phyloP scores from a whole-genome alignment of 2,888 invertebrate species.

The Glomeris marginata region DNA sequence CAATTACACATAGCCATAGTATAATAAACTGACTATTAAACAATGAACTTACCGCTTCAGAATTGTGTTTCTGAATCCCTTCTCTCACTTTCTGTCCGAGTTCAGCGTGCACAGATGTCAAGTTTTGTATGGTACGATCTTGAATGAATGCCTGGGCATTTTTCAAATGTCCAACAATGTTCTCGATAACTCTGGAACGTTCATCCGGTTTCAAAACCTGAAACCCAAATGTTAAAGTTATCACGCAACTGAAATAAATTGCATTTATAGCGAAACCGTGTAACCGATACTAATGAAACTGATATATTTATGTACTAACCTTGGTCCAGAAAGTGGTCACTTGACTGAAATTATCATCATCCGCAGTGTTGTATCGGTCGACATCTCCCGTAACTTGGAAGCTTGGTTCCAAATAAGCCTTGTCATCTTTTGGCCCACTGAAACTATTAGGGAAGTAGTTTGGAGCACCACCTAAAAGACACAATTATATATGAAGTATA shows the following conservation, averaged over 20 bases:
- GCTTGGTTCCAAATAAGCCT: slow-evolving; percentile 44
- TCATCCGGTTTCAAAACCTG: slow-evolving; percentile 58
- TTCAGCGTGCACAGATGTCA: slow-evolving; percentile 60
- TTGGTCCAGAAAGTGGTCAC: slow-evolving; percentile 59
- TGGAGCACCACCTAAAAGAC: slow-evolving; percentile 48
- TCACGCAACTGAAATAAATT: too few relatives aligned
- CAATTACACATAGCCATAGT: too few relatives aligned
- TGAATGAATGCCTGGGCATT: slow-evolving; percentile 68
- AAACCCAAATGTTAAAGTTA: too few relatives aligned
- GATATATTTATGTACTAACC: background rate
- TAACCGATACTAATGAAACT: too few relatives aligned
- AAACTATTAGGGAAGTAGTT: slow-evolving; percentile 97
- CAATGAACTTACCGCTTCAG: too few relatives aligned
- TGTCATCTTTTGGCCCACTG: slow-evolving; percentile 53
- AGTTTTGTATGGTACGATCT: slow-evolving; percentile 61
- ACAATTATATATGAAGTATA: slow-evolving; percentile 46
- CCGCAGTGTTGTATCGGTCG: slow-evolving; percentile 54
- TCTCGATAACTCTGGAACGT: slow-evolving; percentile 53
- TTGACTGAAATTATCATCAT: slow-evolving; percentile 84
- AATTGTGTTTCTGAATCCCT: slow-evolving; percentile 8
- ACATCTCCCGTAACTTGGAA: slow-evolving; percentile 57
- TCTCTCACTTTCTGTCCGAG: slow-evolving; percentile 39
- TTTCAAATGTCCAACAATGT: slow-evolving; percentile 62
- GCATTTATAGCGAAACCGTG: too few relatives aligned
- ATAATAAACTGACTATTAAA: too few relatives aligned